Evolutionary conservation across 2,113 vertebrate genomes (phyloP).

Genomic region (Dicerorhinus sumatrensis): DNA sequence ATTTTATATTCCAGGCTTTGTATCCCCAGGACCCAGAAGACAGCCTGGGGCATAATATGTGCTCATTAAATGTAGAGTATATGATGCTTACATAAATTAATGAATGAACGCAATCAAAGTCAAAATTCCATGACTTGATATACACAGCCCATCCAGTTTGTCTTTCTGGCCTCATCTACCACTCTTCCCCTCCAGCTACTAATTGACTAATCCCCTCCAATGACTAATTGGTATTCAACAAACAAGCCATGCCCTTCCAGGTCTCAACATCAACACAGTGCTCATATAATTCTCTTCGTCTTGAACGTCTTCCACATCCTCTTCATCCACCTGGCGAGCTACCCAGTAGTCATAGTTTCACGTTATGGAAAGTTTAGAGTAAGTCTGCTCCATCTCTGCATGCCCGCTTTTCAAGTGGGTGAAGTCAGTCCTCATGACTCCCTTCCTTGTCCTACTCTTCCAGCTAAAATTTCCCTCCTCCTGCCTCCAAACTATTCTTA

Average conservation of each 20-base stretch:
- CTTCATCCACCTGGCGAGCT: not conserved
- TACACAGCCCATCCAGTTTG: not conserved
- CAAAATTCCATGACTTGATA: not conserved
- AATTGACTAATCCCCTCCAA: too few relatives aligned
- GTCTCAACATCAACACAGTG: not conserved
- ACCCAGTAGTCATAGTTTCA: not conserved
- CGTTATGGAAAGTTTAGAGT: not conserved
- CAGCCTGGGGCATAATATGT: not conserved
- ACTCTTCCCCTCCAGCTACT: not conserved
- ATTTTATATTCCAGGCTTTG: not conserved
- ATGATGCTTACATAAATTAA: not conserved
- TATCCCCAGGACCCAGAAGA: not conserved
- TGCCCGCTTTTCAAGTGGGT: not conserved
- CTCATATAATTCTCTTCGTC: not conserved
- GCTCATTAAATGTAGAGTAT: not conserved
- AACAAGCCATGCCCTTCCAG: not conserved
- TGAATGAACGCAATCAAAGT: not conserved
- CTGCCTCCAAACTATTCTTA: not conserved
- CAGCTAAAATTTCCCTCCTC: not conserved
- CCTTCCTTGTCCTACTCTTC: not conserved
- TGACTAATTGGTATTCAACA: not conserved
- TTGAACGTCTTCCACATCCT: not conserved
- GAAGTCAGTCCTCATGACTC: not conserved
- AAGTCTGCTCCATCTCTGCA: not conserved
- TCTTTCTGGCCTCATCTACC: not conserved